These are phyloP conservation scores for Neria commutata DNA, from an alignment of 2,888 invertebrate genomes.

Conservation along the genomic window DNA sequence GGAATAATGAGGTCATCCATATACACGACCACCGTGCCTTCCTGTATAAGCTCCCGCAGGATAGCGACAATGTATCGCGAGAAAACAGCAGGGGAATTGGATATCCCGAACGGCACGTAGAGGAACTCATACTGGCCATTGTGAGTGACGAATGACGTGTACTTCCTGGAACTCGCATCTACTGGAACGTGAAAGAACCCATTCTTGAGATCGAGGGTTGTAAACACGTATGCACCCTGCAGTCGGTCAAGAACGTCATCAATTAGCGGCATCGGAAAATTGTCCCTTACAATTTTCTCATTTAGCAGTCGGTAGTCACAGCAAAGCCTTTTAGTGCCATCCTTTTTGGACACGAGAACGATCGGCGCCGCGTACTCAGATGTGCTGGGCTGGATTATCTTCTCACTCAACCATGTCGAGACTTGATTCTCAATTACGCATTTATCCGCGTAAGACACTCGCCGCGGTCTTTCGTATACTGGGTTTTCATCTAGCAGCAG, in stretches of 20 bases:
- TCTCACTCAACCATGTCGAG: constrained; percentile 16
- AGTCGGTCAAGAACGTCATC: constrained; percentile 9
- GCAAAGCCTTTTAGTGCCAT: constrained; percentile 11
- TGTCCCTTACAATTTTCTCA: constrained; percentile 9
- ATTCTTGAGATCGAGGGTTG: constrained; percentile 10
- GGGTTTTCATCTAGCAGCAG: no score
- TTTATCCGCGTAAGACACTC: no score
- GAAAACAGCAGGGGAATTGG: constrained; percentile 16
- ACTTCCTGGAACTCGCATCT: neutral
- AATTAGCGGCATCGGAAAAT: constrained; percentile 13
- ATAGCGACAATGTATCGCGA: neutral
- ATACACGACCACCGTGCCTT: constrained; percentile 2
- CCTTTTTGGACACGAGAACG: constrained; percentile 26
- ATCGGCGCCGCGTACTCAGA: constrained; percentile 43
- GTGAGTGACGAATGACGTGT: constrained; percentile 7
- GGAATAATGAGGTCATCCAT: constrained; percentile 12
- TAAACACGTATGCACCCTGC: constrained; percentile 4
- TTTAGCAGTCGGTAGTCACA: constrained; percentile 7
- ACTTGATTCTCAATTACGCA: no score
- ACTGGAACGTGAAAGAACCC: constrained; percentile 15
- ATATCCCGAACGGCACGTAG: constrained; percentile 6
- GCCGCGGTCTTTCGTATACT: no score
- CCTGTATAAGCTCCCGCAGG: constrained; percentile 36
- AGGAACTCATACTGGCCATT: constrained; percentile 12
- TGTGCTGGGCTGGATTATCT: constrained; percentile 17